These are phyloP conservation scores for Nephila pilipes DNA, from an alignment of 1,140 invertebrate species.

Conservation along the genomic window DNA sequence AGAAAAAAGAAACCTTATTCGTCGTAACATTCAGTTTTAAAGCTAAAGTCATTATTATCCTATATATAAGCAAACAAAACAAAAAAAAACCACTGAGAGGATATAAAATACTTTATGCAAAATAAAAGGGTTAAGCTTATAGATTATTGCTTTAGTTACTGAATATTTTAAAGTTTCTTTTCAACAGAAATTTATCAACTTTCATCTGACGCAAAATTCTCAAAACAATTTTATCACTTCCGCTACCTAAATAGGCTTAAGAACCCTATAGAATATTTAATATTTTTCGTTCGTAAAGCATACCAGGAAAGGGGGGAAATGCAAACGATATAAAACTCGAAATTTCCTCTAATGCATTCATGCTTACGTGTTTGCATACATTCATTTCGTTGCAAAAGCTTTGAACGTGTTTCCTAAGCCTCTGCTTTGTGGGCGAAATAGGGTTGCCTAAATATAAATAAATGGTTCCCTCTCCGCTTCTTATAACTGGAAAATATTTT, in stretches of 20 bases:
- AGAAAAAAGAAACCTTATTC: too few species aligned
- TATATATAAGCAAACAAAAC: too few species aligned
- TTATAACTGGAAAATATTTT: slow-evolving; percentile 36
- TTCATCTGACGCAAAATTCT: background rate
- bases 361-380: background rate
- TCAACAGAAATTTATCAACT: background rate
- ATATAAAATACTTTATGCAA: too few species aligned
- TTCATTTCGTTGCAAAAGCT: slow-evolving; percentile 1
- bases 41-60: too few species aligned
- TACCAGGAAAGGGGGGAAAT: background rate
- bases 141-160: background rate
- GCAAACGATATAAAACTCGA: background rate
- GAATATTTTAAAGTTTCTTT: background rate
- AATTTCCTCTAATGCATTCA: slow-evolving; percentile 36
- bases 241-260: background rate
- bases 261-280: background rate
- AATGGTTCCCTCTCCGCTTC: slow-evolving; percentile 27
- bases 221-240: background rate
- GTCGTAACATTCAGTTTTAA: too few species aligned
- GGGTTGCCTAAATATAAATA: slow-evolving; percentile 56
- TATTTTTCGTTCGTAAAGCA: background rate
- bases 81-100: too few species aligned
- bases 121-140: background rate
- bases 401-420: background rate
- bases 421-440: slow-evolving; percentile 9